These are phyloP conservation scores for Caenorhabditis sp. DNA, from an alignment of 2,888 invertebrate genomes.

Conservation along the genomic window DNA sequence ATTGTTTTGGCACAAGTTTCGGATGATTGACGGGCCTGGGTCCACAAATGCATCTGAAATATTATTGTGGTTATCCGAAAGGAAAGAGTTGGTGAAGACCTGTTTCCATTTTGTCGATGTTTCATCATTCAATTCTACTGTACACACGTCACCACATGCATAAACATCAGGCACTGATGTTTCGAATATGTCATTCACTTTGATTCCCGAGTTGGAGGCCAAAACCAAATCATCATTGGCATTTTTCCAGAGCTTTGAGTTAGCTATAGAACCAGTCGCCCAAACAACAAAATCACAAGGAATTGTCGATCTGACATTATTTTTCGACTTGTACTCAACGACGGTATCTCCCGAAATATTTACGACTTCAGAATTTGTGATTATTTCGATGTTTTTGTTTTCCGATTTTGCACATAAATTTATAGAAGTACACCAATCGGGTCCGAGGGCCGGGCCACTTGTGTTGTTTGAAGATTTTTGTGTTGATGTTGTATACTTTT, in stretches of 20 bases:
- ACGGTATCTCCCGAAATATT: background rate
- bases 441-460: conserved; percentile 90
- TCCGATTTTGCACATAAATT: conserved; percentile 29
- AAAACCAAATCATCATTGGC: conserved; percentile 29
- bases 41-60: conserved; percentile 88
- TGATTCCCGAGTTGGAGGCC: conserved; percentile 81
- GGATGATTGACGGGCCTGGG: conserved; percentile 97
- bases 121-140: conserved; percentile 81
- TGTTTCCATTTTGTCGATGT: conserved; percentile 77
- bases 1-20: conserved; percentile 90
- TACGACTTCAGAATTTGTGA: conserved; percentile 10
- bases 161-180: conserved; percentile 82
- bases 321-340: background rate
- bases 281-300: conserved; percentile 84
- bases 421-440: conserved; percentile 81
- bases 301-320: background rate
- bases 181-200: conserved; percentile 85
- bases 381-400: conserved; percentile 6
- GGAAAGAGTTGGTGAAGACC: conserved; percentile 50
- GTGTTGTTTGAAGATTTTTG: background rate
- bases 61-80: too few species aligned
- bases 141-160: conserved; percentile 94
- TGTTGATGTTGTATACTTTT: conserved; percentile 63
- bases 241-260: conserved; percentile 55
- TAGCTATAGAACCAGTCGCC: conserved; percentile 86